A percentile compares a stretch with the other conserved stretches of the same genome.
Evolutionary conservation across 92 coral and sea anemone genomes (phyloP).

Genomic region (Porites evermanni): DNA sequence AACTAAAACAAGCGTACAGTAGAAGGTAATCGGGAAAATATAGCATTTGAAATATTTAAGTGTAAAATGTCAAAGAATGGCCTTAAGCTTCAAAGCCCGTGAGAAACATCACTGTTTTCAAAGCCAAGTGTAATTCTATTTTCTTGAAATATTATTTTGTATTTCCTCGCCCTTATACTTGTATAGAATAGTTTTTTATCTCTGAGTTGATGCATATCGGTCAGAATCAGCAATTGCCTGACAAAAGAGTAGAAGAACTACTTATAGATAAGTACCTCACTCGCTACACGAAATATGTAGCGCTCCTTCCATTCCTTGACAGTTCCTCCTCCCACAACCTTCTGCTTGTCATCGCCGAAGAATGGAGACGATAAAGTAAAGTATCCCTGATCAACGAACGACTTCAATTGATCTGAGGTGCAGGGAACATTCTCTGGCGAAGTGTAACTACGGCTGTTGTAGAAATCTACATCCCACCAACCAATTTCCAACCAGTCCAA

Average conservation of each 20-base stretch:
- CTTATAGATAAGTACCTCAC: conserved; percentile 37
- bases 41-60: too few species aligned
- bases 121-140: too few species aligned
- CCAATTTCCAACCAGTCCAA: conserved; percentile 81
- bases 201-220: not conserved
- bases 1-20: too few species aligned
- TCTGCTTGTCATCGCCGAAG: conserved; percentile 71
- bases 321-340: conserved; percentile 70
- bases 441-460: conserved; percentile 58
- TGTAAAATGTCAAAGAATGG: too few species aligned
- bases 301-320: conserved; percentile 69
- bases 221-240: not conserved
- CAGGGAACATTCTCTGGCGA: conserved; percentile 79
- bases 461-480: conserved; percentile 83
- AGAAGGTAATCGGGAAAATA: too few species aligned
- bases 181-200: not conserved
- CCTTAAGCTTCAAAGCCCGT: too few species aligned
- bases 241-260: too few species aligned
- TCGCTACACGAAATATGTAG: conserved; percentile 38
- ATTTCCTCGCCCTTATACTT: too few species aligned
- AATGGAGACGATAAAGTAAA: conserved; percentile 74
- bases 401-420: conserved; percentile 62
- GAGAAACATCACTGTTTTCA: too few species aligned
- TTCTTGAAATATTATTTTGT: too few species aligned
- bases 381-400: conserved; percentile 77